These are phyloP conservation scores for Pelecanoides urinatrix DNA, from an alignment of 2,113 vertebrate genomes.

Conservation along the genomic window DNA sequence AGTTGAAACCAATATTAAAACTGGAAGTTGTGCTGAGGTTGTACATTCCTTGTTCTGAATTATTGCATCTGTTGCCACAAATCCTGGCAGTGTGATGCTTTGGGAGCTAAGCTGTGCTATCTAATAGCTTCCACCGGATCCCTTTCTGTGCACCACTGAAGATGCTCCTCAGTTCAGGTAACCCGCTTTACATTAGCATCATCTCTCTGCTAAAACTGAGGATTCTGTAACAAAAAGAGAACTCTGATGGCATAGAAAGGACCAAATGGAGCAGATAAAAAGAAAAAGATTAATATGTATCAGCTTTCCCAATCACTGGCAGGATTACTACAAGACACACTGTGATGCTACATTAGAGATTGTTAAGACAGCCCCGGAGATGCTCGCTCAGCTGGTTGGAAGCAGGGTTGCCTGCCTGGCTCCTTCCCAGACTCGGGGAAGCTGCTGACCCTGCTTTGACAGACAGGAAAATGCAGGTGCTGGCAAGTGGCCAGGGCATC, in stretches of 20 bases:
- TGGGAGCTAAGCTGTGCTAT: not conserved
- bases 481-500: not conserved
- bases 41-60: constrained; percentile 4
- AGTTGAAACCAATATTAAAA: constrained; percentile 27
- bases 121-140: not conserved
- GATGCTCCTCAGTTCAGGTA: not conserved
- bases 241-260: not conserved
- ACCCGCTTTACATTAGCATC: not conserved
- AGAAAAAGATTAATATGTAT: accelerated
- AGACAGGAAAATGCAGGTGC: not conserved
- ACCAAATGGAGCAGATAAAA: not conserved
- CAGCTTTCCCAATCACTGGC: not conserved
- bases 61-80: not conserved
- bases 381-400: not conserved
- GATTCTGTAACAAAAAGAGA: not conserved
- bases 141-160: not conserved
- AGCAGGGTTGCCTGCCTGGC: not conserved
- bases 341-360: not conserved
- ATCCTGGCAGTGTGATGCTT: not conserved
- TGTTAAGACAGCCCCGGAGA: not conserved
- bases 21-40: constrained; percentile 36
- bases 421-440: not conserved
- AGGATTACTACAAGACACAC: not conserved
- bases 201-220: not conserved
- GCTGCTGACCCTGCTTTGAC: not conserved